Conservation (phyloP, 2,797 vertebrate genomes). For the Clamator glandarius region DNA sequence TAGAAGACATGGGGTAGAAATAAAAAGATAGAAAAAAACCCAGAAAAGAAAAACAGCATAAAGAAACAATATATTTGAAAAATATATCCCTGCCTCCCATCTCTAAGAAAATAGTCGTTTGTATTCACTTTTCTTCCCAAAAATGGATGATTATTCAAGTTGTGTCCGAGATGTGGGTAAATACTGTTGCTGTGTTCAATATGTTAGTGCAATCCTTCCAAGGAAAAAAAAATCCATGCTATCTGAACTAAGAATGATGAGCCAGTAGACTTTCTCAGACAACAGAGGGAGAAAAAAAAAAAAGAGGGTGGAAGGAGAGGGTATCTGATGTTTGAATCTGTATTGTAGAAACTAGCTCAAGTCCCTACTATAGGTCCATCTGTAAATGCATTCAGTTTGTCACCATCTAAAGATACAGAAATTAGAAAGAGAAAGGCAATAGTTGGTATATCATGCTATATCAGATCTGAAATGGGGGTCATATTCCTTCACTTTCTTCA, state of each 20-base stretch:
- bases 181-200: background rate
- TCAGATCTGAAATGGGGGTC: background rate
- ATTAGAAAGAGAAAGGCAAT: background rate
- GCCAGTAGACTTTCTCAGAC: background rate
- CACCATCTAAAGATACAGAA: background rate
- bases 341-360: background rate
- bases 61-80: background rate
- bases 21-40: background rate
- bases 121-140: background rate
- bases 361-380: background rate
- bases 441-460: background rate
- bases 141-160: background rate
- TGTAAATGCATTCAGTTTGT: background rate
- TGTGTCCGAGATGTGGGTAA: background rate
- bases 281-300: background rate
- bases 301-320: fast-evolving
- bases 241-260: background rate
- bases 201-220: background rate
- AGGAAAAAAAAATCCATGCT: background rate
- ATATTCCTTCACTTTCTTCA: background rate
- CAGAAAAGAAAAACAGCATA: background rate
- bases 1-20: background rate
- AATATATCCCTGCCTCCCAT: background rate
- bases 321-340: background rate
- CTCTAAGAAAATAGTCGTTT: background rate